These are phyloP conservation scores for Marmota flaviventris DNA, from an alignment of 2,113 vertebrate genomes.

Conservation along the genomic window DNA sequence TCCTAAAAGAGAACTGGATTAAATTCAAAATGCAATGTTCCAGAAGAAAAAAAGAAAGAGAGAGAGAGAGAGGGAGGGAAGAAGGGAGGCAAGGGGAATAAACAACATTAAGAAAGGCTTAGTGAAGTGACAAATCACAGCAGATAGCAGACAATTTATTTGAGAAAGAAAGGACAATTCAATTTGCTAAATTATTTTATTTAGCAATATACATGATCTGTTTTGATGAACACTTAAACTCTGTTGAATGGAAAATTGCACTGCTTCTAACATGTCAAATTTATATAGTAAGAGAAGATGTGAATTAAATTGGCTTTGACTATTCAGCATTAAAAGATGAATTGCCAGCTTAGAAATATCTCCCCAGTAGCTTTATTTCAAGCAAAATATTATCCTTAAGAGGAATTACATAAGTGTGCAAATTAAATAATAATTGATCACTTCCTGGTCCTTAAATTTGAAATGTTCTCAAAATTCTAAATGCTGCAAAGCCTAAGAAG, in stretches of 20 bases:
- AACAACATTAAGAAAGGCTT: slow-evolving; percentile 61
- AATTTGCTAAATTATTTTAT: slow-evolving; percentile 76
- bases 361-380: slow-evolving; percentile 61
- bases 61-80: background rate
- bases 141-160: slow-evolving; percentile 61
- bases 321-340: slow-evolving; percentile 59
- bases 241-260: slow-evolving; percentile 78
- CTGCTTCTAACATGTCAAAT: slow-evolving; percentile 50
- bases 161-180: slow-evolving; percentile 68
- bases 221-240: slow-evolving; percentile 74
- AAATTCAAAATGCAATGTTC: slow-evolving; percentile 73
- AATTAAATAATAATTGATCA: slow-evolving; percentile 60
- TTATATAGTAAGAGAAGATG: slow-evolving; percentile 59
- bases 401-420: slow-evolving; percentile 50
- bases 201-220: slow-evolving; percentile 77
- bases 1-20: slow-evolving; percentile 15
- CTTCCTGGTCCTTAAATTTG: slow-evolving; percentile 7
- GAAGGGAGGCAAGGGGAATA: background rate
- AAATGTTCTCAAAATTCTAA: slow-evolving; percentile 71
- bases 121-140: slow-evolving; percentile 63
- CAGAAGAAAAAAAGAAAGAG: slow-evolving; percentile 5
- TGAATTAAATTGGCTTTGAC: slow-evolving; percentile 76
- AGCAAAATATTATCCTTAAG: slow-evolving; percentile 68
- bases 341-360: slow-evolving; percentile 66
- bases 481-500: slow-evolving; percentile 22